Evolutionary conservation across 37 sponge, comb jelly and placozoan genomes (phyloP), one percentile per base, ranked within the genome.

Genomic region (Bolinopsis microptera): DNA sequence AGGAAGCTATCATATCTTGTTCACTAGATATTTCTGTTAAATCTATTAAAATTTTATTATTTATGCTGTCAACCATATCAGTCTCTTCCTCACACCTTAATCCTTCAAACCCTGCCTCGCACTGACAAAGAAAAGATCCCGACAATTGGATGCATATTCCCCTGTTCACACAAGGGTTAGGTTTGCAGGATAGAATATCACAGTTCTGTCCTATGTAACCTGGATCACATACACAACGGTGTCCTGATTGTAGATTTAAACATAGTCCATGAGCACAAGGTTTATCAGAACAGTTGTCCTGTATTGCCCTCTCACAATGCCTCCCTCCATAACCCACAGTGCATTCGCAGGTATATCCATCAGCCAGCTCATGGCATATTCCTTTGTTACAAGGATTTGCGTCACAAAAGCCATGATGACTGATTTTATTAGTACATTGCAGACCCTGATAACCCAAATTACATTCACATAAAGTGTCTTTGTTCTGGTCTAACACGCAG

Each of bases 91-190:
- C 37, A 80, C 82, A 80, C 37, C 22, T 36, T 21, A 8, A 24
- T 36, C 82, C 82, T 18, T 3, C 23, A 22, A 36, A 80, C 37
- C 37, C 37, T 80, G 9, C 37, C 38, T 33, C 38, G 33, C 82
- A 80, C 37, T 35, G 34, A 30, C 82, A 80, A 0, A 35, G 35
- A 8, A 35, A 31, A 30, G 23, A 2, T 22, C 1, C 2, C 32
- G 82, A 1, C 2, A 30, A 9, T 30, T 80, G 38, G 9, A 35
- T 35, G 33, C 82, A 80, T 18, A 21, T 80, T 22, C 37, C 82
- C 5, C 30, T 80, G 82, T 80, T 80, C 23, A 80, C 1, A 30
- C 82, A 80, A 35, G 82, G 82, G 38, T 80, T 80, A 13, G 38
- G 38, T 8, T 1, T 35, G 8, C 38, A 35, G 82, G 38, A 35